Percentiles rank a stretch among this genome's conserved stretches.
Conservation (phyloP, 92 coral and sea anemone genomes). For the Porites cylindrica region DNA sequence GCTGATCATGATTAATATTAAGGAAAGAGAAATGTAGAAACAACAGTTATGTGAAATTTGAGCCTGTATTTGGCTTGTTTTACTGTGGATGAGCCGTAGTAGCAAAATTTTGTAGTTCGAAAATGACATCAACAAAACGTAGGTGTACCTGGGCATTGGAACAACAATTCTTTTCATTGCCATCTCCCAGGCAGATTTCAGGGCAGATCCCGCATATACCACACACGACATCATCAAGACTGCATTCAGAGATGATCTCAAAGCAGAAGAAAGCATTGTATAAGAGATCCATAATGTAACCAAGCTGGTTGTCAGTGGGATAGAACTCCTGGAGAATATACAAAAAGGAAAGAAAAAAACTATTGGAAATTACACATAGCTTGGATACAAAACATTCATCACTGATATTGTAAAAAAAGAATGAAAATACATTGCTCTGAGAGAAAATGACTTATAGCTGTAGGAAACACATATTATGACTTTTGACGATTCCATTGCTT, state of each 20-base stretch:
- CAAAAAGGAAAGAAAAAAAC: neutral
- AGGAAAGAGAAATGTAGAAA: too few species aligned
- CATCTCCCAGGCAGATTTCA: conserved; percentile 61
- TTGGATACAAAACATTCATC: too few species aligned
- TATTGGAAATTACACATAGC: neutral
- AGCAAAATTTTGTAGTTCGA: too few species aligned
- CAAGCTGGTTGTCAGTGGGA: conserved; percentile 16
- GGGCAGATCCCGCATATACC: conserved; percentile 68
- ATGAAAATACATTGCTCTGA: neutral
- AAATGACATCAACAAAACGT: too few species aligned
- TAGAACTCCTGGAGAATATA: neutral
- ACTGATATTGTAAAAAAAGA: too few species aligned
- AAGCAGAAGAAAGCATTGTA: conserved; percentile 61
- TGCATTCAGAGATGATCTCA: conserved; percentile 42
- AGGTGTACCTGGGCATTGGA: conserved; percentile 54
- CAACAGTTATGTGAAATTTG: too few species aligned
- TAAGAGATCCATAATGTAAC: conserved; percentile 21
- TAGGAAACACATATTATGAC: too few species aligned
- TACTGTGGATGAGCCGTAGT: too few species aligned
- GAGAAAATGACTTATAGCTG: too few species aligned
- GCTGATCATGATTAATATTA: too few species aligned
- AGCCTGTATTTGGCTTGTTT: too few species aligned
- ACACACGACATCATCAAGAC: conserved; percentile 47
- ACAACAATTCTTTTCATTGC: conserved; percentile 67
- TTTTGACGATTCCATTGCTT: too few species aligned